Percentiles rank a stretch among this genome's conserved stretches.
These are phyloP conservation scores for Crepidodera aurea DNA, from an alignment of 2,888 invertebrate species.

Conservation along the genomic window DNA sequence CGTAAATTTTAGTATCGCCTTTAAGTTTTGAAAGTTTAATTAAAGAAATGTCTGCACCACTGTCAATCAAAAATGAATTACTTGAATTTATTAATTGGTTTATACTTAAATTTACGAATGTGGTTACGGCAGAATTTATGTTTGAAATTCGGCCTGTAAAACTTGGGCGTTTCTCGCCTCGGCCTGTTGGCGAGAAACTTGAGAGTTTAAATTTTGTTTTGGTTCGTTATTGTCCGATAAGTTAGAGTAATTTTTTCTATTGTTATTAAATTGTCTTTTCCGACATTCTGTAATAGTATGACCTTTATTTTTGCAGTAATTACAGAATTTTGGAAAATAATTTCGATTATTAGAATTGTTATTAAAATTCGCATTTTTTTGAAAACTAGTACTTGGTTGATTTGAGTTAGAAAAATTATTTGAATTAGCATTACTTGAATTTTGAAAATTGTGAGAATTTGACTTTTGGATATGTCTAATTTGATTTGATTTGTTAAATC, in stretches of 20 bases:
- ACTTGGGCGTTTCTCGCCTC: not conserved
- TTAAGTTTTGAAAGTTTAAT: not conserved
- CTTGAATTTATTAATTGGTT: not conserved
- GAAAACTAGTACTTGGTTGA: not conserved
- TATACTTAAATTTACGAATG: not conserved
- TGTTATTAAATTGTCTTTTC: not conserved
- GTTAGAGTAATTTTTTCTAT: not conserved
- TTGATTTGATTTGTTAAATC: not conserved
- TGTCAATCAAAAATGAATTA: not conserved
- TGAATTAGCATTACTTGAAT: not conserved
- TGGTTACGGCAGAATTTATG: not conserved
- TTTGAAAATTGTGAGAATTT: too few species aligned
- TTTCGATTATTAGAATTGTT: not conserved
- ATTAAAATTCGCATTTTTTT: not conserved
- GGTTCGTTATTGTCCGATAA: too few species aligned
- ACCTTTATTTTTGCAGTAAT: not conserved
- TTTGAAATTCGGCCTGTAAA: not conserved
- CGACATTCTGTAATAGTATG: not conserved
- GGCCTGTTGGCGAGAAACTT: not conserved
- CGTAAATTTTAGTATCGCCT: not conserved
- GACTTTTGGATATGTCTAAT: slow-evolving; percentile 4
- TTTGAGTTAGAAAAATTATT: too few species aligned
- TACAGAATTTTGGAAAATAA: not conserved
- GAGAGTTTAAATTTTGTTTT: not conserved
- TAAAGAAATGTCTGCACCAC: not conserved